phyloP scores from a whole-genome alignment of 2,888 invertebrate species.

The Stenchaetothrips biformis region DNA sequence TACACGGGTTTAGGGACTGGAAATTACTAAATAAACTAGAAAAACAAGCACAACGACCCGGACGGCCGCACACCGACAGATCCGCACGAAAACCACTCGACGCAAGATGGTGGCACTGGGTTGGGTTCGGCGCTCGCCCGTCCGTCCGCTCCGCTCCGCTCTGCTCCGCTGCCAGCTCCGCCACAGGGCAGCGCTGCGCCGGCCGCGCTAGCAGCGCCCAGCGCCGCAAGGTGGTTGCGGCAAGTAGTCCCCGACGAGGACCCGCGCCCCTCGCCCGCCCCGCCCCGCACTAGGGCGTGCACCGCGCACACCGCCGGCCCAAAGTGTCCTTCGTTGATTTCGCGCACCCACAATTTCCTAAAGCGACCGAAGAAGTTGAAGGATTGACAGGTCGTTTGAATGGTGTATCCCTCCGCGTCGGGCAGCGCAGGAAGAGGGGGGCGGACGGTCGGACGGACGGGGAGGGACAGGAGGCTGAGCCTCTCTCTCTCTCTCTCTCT shows the following conservation, averaged over 20 bases:
- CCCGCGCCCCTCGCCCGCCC: neutral
- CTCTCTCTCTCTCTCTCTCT: neutral
- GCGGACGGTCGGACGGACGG: neutral
- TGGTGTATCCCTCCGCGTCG: neutral
- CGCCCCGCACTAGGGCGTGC: neutral
- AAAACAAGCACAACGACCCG: constrained; percentile 26
- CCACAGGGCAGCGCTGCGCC: neutral
- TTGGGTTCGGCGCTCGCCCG: neutral
- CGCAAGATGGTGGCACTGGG: constrained; percentile 39
- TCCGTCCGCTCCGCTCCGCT: neutral
- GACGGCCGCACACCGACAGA: constrained; percentile 32
- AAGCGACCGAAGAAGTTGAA: neutral
- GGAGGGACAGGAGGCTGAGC: neutral
- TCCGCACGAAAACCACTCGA: constrained; percentile 34
- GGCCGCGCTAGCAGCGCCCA: neutral
- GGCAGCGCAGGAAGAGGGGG: constrained; percentile 5
- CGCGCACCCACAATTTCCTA: neutral
- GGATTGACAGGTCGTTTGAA: neutral
- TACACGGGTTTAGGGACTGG: constrained; percentile 27
- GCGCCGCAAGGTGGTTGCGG: constrained; percentile 2
- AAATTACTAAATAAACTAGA: constrained; percentile 30
- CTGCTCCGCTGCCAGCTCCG: constrained; percentile 8
- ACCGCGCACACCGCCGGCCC: too few relatives aligned
- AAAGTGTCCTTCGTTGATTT: neutral
- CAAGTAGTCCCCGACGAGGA: neutral